Evolutionary conservation across 2,797 vertebrate species (phyloP).

Genomic region (Urophycis tenuis): DNA sequence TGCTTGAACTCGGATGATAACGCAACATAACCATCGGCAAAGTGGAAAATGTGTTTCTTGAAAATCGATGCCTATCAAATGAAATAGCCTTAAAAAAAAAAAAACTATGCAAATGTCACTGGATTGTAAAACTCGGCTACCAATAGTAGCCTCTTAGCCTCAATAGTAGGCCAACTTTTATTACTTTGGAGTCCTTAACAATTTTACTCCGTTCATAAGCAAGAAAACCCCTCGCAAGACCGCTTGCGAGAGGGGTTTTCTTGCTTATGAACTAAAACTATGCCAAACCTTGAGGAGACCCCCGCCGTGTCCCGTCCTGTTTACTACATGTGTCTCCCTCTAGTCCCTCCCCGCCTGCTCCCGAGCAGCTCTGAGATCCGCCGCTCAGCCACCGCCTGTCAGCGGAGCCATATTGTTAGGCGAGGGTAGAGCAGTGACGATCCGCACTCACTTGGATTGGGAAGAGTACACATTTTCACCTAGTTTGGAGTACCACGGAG

Average conservation of each 20-base stretch:
- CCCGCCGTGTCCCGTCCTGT: constrained; percentile 22
- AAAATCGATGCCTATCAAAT: background rate
- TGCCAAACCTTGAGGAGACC: background rate
- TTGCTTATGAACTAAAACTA: background rate
- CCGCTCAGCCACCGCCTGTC: background rate
- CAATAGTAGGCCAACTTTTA: background rate
- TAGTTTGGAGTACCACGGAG: constrained; percentile 36
- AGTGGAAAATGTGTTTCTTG: too few species aligned
- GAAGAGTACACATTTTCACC: constrained; percentile 13
- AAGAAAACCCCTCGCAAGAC: too few species aligned
- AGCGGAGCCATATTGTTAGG: constrained; percentile 67
- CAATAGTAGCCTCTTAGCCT: too few species aligned
- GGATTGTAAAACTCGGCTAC: background rate
- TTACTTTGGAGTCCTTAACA: background rate
- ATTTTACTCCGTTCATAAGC: background rate
- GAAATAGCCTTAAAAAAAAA: background rate
- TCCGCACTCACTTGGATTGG: constrained; percentile 30
- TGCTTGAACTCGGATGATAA: background rate
- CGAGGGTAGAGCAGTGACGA: constrained; percentile 40
- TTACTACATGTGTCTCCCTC: background rate
- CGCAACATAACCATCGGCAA: background rate
- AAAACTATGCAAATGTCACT: constrained; percentile 1
- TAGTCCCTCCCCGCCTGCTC: background rate
- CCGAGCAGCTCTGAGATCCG: background rate
- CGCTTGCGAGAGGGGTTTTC: background rate